Conservation (phyloP, 1,140 invertebrate genomes). For the Spodoptera frugiperda region DNA sequence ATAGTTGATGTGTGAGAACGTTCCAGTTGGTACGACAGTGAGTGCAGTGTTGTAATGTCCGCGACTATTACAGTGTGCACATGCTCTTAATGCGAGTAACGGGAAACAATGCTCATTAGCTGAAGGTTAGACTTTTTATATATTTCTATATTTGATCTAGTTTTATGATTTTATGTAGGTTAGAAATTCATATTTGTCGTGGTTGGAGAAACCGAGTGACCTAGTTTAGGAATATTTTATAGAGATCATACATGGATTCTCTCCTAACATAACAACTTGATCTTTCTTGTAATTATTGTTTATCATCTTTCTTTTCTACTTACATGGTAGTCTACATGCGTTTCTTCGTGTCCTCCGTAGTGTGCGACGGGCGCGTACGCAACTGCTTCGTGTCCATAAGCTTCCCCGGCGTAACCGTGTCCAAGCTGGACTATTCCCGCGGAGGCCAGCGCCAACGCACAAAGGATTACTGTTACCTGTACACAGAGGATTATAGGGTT, state of each 20-base stretch:
- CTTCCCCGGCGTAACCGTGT: conserved; percentile 68
- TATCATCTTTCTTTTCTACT: conserved; percentile 47
- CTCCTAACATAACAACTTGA: too few species aligned
- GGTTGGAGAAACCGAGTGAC: neutral
- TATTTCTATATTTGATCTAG: conserved; percentile 9
- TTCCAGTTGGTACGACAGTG: conserved; percentile 48
- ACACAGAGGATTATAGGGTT: neutral
- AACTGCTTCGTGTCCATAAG: conserved; percentile 73
- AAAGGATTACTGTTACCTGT: conserved; percentile 74
- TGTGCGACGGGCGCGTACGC: conserved; percentile 74
- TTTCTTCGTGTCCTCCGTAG: conserved; percentile 74
- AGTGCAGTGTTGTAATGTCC: conserved; percentile 31
- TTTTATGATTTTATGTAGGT: conserved; percentile 12
- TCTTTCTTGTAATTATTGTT: neutral
- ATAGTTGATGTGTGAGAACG: conserved; percentile 49
- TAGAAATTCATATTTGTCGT: neutral
- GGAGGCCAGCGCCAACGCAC: conserved; percentile 74
- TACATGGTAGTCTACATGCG: conserved; percentile 81
- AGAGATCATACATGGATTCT: neutral
- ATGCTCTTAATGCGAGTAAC: conserved; percentile 45
- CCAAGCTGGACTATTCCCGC: conserved; percentile 73
- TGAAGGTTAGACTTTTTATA: conserved; percentile 35
- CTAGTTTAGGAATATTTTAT: too few species aligned
- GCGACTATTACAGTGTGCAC: conserved; percentile 27
- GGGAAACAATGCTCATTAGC: conserved; percentile 46